phyloP scores from a whole-genome alignment of 2,888 invertebrate genomes.

The Encarsia formosa region DNA sequence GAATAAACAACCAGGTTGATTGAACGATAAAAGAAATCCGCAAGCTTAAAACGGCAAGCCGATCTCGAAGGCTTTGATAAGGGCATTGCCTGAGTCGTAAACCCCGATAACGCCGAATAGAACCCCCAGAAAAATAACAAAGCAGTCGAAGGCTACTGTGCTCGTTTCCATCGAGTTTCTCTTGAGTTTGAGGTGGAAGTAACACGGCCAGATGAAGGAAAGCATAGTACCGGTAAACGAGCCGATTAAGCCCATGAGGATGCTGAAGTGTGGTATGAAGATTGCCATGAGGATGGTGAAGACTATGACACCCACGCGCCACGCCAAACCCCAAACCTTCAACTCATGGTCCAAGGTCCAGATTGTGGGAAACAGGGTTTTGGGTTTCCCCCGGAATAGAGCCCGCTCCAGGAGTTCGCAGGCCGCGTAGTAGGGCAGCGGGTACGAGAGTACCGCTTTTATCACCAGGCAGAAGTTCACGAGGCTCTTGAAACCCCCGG shows the following conservation, averaged over 20 bases:
- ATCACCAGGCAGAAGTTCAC: constrained; percentile 93
- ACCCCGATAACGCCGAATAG: constrained; percentile 92
- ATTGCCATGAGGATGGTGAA: constrained; percentile 93
- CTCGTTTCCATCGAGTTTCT: constrained; percentile 75
- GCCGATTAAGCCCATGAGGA: constrained; percentile 98
- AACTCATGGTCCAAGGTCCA: constrained; percentile 89
- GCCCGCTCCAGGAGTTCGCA: constrained; percentile 92
- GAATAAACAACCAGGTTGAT: too few species aligned
- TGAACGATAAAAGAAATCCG: too few species aligned
- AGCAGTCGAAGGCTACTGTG: constrained; percentile 81
- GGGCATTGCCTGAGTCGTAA: constrained; percentile 88
- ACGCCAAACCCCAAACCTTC: constrained; percentile 93
- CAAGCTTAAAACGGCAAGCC: constrained; percentile 79
- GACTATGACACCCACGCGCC: constrained; percentile 82
- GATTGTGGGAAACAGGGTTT: constrained; percentile 80
- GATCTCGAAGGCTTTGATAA: constrained; percentile 87
- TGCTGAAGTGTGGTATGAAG: constrained; percentile 96
- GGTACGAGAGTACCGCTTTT: constrained; percentile 94
- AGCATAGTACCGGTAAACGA: constrained; percentile 99
- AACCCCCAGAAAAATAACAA: constrained; percentile 87
- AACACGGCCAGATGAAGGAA: constrained; percentile 99
- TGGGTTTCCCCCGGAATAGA: constrained; percentile 81
- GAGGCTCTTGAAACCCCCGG: constrained; percentile 83
- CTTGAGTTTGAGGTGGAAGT: constrained; percentile 93
- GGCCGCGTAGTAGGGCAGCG: constrained; percentile 95